phyloP scores from a whole-genome alignment of 2,888 invertebrate species.

The Dryadula phaetusa region DNA sequence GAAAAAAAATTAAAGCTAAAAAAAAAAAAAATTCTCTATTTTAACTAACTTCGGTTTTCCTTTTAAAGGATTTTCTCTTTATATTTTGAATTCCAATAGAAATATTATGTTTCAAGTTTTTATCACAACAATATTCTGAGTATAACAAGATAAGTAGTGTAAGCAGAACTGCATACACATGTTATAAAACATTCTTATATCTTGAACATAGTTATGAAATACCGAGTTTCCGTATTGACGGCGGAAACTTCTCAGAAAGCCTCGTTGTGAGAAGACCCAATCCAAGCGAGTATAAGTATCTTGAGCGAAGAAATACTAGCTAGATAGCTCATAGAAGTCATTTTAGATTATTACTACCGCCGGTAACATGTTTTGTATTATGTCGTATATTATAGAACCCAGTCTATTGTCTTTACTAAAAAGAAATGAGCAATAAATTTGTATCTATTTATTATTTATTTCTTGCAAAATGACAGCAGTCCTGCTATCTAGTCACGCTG shows the following conservation, averaged over 20 bases:
- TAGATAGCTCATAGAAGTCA: conserved; percentile 29
- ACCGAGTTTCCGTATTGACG: conserved; percentile 27
- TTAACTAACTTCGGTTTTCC: too few species aligned
- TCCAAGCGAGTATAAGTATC: conserved; percentile 39
- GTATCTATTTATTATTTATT: not conserved
- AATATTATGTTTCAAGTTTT: not conserved
- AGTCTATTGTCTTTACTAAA: conserved; percentile 44
- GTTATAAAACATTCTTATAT: conserved; percentile 29
- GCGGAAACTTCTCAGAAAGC: conserved; percentile 33
- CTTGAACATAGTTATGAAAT: conserved; percentile 26
- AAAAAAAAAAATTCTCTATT: too few species aligned
- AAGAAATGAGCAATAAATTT: not conserved
- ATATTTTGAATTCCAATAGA: not conserved
- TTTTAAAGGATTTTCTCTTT: too few species aligned
- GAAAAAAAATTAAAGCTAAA: too few species aligned
- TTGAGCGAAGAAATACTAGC: conserved; percentile 33
- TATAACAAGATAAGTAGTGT: conserved; percentile 6
- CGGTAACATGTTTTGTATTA: conserved; percentile 20
- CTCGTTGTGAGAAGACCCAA: conserved; percentile 37
- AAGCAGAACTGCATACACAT: conserved; percentile 18
- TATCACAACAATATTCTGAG: not conserved
- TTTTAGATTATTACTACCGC: conserved; percentile 30
- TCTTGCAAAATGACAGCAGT: too few species aligned
- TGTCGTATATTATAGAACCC: not conserved
- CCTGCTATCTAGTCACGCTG: too few species aligned